Percentiles rank a stretch among this genome's conserved stretches.
These are phyloP conservation scores for Antedon mediterranea DNA, from an alignment of 53 echinoderm and acorn worm genomes.

Conservation along the genomic window DNA sequence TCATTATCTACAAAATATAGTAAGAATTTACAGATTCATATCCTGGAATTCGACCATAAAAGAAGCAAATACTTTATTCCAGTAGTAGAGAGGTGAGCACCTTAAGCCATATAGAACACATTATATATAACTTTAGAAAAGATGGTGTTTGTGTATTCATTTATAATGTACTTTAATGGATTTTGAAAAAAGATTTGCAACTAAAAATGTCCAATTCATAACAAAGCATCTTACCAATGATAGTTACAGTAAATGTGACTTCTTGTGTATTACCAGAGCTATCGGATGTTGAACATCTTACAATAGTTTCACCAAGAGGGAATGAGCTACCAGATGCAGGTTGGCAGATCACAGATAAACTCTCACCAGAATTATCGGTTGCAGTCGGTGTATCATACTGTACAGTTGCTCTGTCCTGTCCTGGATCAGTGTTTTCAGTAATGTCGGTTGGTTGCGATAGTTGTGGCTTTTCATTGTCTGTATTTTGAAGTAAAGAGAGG, in stretches of 20 bases:
- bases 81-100: no score
- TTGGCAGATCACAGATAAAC: slow-evolving; percentile 11
- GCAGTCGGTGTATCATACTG: slow-evolving; percentile 12
- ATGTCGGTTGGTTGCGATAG: slow-evolving; percentile 11
- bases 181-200: no score
- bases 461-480: slow-evolving; percentile 10
- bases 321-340: slow-evolving; percentile 10
- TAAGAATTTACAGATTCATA: no score
- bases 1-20: background rate
- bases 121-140: no score
- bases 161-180: no score
- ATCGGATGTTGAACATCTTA: slow-evolving; percentile 10
- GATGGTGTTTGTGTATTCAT: no score
- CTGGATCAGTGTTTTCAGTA: slow-evolving; percentile 4
- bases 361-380: slow-evolving; percentile 9
- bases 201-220: no score
- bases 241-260: slow-evolving; percentile 14
- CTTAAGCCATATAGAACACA: no score
- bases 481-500: background rate
- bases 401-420: slow-evolving; percentile 13
- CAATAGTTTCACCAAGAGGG: slow-evolving; percentile 8
- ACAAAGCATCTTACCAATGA: no score
- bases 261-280: slow-evolving; percentile 8
- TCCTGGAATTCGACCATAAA: no score
- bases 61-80: no score